These are phyloP conservation scores for Diadema setosum DNA, from an alignment of 35 echinoderm and acorn worm genomes.

Conservation along the genomic window DNA sequence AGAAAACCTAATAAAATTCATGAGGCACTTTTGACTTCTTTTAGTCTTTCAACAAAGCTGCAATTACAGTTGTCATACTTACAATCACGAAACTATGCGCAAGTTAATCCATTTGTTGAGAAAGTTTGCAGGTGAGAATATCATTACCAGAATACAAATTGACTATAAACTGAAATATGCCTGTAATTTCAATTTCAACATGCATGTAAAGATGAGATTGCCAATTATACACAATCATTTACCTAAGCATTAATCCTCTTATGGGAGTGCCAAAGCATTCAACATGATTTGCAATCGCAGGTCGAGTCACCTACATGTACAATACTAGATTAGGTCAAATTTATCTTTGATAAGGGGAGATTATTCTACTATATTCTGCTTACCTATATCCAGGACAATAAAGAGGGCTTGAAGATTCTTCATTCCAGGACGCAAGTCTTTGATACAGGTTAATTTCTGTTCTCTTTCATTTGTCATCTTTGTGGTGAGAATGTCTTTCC, in stretches of 20 bases:
- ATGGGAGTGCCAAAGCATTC: not conserved
- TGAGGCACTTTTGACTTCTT: too few species aligned
- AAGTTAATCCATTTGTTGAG: too few species aligned
- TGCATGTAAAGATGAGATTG: not conserved
- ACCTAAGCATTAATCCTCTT: not conserved
- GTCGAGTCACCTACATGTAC: not conserved
- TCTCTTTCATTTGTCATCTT: slow-evolving; percentile 81
- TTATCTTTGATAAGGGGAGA: not conserved
- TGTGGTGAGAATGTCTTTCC: too few species aligned
- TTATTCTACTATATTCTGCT: not conserved
- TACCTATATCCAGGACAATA: slow-evolving; percentile 97
- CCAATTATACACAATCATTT: not conserved
- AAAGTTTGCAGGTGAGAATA: too few species aligned
- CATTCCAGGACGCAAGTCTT: slow-evolving; percentile 93
- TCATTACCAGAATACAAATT: too few species aligned
- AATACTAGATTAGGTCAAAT: not conserved
- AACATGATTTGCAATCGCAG: not conserved
- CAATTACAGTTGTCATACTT: too few species aligned
- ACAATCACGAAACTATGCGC: too few species aligned
- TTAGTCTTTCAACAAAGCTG: too few species aligned
- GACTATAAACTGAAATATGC: too few species aligned
- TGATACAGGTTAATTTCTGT: slow-evolving; percentile 76
- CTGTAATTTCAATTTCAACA: too few species aligned
- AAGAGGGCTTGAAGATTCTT: slow-evolving; percentile 90
- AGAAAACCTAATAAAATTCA: too few species aligned